phyloP scores from a whole-genome alignment of 2,113 vertebrate genomes.

The Oreochromis aureus region DNA sequence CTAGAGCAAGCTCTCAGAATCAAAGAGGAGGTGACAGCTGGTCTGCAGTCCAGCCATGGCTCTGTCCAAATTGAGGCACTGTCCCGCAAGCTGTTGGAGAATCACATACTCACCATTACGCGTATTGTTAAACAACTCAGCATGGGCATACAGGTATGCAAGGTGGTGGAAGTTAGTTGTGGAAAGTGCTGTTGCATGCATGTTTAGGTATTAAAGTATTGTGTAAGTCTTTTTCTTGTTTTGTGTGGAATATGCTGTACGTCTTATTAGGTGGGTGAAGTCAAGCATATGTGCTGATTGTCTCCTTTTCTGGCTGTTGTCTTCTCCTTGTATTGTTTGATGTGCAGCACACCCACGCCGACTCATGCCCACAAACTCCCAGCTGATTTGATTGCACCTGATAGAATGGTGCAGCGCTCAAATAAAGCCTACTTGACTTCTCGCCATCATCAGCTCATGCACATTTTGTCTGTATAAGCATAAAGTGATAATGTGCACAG shows the following conservation, averaged over 20 bases:
- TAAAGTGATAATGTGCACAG: not conserved
- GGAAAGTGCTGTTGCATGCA: not conserved
- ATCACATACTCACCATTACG: conserved; percentile 77
- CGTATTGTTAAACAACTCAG: conserved; percentile 79
- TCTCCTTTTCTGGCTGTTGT: not conserved
- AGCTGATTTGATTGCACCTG: conserved; percentile 43
- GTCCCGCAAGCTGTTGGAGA: conserved; percentile 75
- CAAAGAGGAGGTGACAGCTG: conserved; percentile 73
- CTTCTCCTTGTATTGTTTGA: not conserved
- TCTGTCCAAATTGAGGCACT: conserved; percentile 58
- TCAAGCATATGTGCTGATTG: not conserved
- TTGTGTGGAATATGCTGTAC: not conserved
- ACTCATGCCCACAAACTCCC: not conserved
- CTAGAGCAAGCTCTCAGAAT: conserved; percentile 79
- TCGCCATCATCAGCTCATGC: not conserved
- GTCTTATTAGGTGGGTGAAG: not conserved
- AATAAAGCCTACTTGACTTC: not conserved
- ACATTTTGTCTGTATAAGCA: not conserved
- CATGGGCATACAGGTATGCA: conserved; percentile 73
- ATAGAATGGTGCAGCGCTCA: conserved; percentile 31
- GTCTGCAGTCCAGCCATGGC: conserved; percentile 57
- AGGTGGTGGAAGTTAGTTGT: not conserved
- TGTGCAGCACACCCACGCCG: not conserved
- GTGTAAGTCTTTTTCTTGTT: not conserved
- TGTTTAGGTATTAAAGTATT: not conserved